Evolutionary conservation across 2,888 invertebrate species (phyloP).

Genomic region (Parnassius apollo): DNA sequence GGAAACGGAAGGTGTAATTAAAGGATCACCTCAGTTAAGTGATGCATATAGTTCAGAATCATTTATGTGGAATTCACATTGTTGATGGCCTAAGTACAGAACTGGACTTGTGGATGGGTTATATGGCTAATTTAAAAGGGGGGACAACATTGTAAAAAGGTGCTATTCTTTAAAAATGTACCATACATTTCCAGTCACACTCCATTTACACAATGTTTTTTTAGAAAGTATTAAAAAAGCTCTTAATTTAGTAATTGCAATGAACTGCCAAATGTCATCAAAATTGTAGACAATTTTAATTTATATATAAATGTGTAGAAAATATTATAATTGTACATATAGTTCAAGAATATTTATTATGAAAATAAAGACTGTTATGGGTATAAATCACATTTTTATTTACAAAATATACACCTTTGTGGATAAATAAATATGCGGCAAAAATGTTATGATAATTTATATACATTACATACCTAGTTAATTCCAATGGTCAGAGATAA

Average conservation of each 20-base stretch:
- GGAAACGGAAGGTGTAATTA: too few species aligned
- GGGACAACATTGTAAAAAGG: slow-evolving; percentile 1
- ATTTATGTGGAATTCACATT: too few species aligned
- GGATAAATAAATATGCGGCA: neutral
- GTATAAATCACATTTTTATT: slow-evolving; percentile 46
- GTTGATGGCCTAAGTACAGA: too few species aligned
- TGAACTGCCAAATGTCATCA: neutral
- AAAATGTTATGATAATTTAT: slow-evolving; percentile 5
- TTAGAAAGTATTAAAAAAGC: slow-evolving; percentile 6
- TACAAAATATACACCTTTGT: slow-evolving; percentile 21
- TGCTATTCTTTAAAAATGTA: slow-evolving; percentile 10
- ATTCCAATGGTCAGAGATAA: too few species aligned
- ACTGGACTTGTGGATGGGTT: too few species aligned
- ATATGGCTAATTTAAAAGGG: neutral
- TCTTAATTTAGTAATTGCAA: slow-evolving; percentile 22
- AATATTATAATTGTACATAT: slow-evolving; percentile 24
- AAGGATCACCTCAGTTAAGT: too few species aligned
- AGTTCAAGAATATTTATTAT: slow-evolving; percentile 48
- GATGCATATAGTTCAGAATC: too few species aligned
- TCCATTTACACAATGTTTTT: slow-evolving; percentile 6
- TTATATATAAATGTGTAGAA: slow-evolving; percentile 38
- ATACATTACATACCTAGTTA: neutral
- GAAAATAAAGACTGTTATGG: slow-evolving; percentile 77
- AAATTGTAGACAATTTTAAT: slow-evolving; percentile 20
- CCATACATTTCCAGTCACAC: slow-evolving; percentile 10